These are phyloP conservation scores for Monochamus alternatus DNA, from an alignment of 2,888 invertebrate genomes.

Conservation along the genomic window DNA sequence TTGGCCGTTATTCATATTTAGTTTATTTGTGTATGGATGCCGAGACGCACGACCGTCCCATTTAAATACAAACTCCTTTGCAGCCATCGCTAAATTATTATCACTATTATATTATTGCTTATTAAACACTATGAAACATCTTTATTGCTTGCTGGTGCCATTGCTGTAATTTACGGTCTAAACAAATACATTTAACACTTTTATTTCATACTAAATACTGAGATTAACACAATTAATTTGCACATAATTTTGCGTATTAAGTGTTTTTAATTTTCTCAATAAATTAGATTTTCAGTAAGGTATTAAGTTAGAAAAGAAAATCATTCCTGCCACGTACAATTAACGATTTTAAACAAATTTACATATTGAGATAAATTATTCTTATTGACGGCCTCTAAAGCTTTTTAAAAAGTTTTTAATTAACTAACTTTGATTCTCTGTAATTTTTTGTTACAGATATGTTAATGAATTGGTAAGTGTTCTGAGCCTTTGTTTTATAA, in stretches of 20 bases:
- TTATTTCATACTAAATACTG: constrained; percentile 16
- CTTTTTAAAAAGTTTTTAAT: no score
- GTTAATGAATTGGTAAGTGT: no score
- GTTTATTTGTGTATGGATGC: constrained; percentile 57
- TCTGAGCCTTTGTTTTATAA: no score
- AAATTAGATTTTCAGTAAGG: not conserved
- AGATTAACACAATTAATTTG: constrained; percentile 27
- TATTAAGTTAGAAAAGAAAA: not conserved
- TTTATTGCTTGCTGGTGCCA: constrained; percentile 19
- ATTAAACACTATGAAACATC: constrained; percentile 38
- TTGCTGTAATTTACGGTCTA: constrained; percentile 26
- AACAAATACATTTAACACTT: constrained; percentile 35
- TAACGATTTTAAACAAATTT: not conserved
- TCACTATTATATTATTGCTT: constrained; percentile 37
- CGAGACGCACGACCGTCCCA: constrained; percentile 41
- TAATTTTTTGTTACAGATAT: no score
- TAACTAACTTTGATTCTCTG: no score
- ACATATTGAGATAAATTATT: no score
- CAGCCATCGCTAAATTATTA: constrained; percentile 34
- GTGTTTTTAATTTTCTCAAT: not conserved
- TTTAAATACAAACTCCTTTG: constrained; percentile 36
- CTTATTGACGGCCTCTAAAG: no score
- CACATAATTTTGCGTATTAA: constrained; percentile 7
- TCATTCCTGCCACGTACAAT: not conserved
- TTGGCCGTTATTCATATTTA: constrained; percentile 65